Conservation (phyloP, 2,888 invertebrate species). For the Caenorhabditis japonica region DNA sequence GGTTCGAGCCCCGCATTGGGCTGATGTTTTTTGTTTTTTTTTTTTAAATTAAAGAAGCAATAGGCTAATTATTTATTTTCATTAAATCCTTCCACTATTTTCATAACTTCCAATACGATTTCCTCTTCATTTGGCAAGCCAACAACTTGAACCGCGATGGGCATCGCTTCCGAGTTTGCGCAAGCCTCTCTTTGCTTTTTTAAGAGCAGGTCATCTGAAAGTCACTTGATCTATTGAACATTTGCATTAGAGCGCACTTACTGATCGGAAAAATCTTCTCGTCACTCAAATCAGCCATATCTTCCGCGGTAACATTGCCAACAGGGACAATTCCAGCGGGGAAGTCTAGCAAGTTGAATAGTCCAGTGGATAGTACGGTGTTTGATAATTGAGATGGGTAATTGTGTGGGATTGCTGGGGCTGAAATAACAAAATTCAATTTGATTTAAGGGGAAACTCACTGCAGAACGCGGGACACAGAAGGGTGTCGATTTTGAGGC, state of each 20-base stretch:
- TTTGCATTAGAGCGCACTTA: too few relatives aligned
- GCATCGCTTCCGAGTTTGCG: conserved; percentile 63
- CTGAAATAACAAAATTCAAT: conserved; percentile 29
- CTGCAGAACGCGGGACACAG: conserved; percentile 77
- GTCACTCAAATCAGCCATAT: conserved; percentile 62
- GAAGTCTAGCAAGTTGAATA: conserved; percentile 78
- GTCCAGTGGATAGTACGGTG: conserved; percentile 72
- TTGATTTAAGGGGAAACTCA: too few relatives aligned
- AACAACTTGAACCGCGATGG: conserved; percentile 70
- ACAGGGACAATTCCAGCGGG: conserved; percentile 78
- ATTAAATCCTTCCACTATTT: conserved; percentile 17
- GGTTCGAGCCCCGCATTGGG: conserved; percentile 76
- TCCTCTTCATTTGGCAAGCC: conserved; percentile 71
- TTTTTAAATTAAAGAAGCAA: too few relatives aligned
- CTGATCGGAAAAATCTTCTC: conserved; percentile 53
- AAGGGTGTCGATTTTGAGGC: conserved; percentile 75
- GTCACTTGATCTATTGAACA: too few relatives aligned
- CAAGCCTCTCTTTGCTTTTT: conserved; percentile 65
- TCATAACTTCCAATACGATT: conserved; percentile 27
- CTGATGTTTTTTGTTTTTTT: conserved; percentile 40
- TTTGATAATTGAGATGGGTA: conserved; percentile 67
- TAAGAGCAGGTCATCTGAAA: conserved; percentile 62
- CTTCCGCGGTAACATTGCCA: conserved; percentile 72
- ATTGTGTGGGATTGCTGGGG: conserved; percentile 72
- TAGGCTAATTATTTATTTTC: too few relatives aligned